Base-by-base conservation (phyloP, 1,140 invertebrate genomes). In the Bombus confusus region DNA sequence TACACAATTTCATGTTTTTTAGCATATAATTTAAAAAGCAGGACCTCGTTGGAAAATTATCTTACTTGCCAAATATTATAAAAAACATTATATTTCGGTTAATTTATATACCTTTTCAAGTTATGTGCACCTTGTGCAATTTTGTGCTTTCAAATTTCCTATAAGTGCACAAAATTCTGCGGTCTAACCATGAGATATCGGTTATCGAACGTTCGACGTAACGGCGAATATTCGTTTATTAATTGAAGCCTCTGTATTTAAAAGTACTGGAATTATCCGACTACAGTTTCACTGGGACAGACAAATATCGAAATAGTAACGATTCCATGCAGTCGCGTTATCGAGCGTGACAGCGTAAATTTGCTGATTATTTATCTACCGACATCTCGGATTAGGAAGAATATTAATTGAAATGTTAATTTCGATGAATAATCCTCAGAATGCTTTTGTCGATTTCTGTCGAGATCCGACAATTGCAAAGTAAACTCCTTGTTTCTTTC, bases 221-320 rank as follows among this genome's bases (percentile, higher is more conserved):
- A 28, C 47, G 47, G 12, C 12, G 2, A 8, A 76, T 37, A 39
- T 74, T 34, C 57, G 15, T 82, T 82, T 34, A n/a, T 75, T 83
- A 76, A 83, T 76, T n/a, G 25, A n/a, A 52, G 28, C 13, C 15
- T 22, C 15, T 62, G 59, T 31, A 47, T 75, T 52, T 83, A 75
- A 82, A 75, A 47, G 41, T 41, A 41, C 0, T 41, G 10, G 6
- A 83, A 83, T 83, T 75, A 83, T 47, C 28, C 4, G 37, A 10
- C 9, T 34, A 22, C 25, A 5, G 25, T 39, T 47, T 10, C 25
- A 22, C 28, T 12, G 13, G 57, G n/a, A 22, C 41, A 28, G 31
- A 28, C n/a, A 64, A 41, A 77, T 64, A 77, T 77, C 37, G 28
- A 75, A 52, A 39, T 43, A 9, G 6, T 15, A 62, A 78, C 47